A percentile compares a stretch with the other conserved stretches of the same genome.
Conservation (phyloP, 1,140 invertebrate genomes). For the Eumeta japonica region DNA sequence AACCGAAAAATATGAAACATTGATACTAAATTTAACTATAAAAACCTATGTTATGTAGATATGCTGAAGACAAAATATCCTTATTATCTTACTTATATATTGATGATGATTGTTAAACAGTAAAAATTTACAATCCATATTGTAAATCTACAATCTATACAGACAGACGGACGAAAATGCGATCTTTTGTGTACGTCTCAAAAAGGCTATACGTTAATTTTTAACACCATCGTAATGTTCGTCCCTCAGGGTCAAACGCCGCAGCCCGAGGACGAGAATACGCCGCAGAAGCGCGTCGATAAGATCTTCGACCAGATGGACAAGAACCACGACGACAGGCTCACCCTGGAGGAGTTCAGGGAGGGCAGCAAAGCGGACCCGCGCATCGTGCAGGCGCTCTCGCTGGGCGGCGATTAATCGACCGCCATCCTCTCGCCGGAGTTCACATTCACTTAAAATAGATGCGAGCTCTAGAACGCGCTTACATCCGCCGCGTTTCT, state of each 20-base stretch:
- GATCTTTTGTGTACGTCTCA: background rate
- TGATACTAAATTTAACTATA: too few relatives aligned
- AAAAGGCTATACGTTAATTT: background rate
- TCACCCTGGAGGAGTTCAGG: conserved; percentile 96
- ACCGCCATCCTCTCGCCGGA: conserved; percentile 53
- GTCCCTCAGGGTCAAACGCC: conserved; percentile 80
- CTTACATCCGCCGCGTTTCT: too few relatives aligned
- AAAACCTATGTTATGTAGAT: too few relatives aligned
- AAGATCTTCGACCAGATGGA: conserved; percentile 99
- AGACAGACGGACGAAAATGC: too few relatives aligned
- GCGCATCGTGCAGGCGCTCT: conserved; percentile 94
- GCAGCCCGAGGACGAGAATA: conserved; percentile 89
- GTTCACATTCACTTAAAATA: conserved; percentile 42
- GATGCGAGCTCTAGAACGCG: too few relatives aligned
- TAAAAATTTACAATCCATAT: too few relatives aligned
- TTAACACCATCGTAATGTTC: background rate
- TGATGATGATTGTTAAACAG: too few relatives aligned
- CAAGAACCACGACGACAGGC: conserved; percentile 96
- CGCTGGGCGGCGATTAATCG: conserved; percentile 73
- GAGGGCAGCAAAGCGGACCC: conserved; percentile 98
- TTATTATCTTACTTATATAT: too few relatives aligned
- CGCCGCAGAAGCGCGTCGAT: conserved; percentile 92
- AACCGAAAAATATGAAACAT: too few relatives aligned
- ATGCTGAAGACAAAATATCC: too few relatives aligned
- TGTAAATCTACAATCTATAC: too few relatives aligned